Base-by-base conservation (phyloP, 2,888 invertebrate genomes). In the Leistus spinibarbis region DNA sequence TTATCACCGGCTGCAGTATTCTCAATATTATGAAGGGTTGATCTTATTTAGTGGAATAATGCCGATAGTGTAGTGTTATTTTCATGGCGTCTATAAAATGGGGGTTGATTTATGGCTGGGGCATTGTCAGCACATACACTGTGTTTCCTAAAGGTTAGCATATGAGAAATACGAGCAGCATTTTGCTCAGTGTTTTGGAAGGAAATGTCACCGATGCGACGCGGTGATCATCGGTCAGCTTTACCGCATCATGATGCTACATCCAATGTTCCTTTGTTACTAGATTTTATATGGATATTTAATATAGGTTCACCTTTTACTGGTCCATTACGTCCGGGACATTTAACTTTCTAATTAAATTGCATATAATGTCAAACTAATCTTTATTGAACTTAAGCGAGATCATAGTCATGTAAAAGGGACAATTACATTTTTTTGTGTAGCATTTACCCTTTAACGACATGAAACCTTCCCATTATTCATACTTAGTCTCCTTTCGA, bases 31-130 rank as follows among this genome's bases (percentile, higher is more conserved):
- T 20, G 19, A 57, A 57, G 19, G 60, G 17, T 60, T 60, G 60
- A 60, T 60, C 60, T 60, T 60, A 60, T 73, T 73, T 73, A 67
- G 57, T 53, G 60, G 62, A 73, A 73, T 73, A 73, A 73, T 73
- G 67, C 73, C 67, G 60, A 73, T 67, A 73, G 54, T 65, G 71
- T 65, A 71, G 71, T 71, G 71, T 65, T 71, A 71, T 71, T 71
- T 40, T 71, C 65, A 71, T 65, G 56, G 65, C 65, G 56, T 65
- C 65, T 27, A 65, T 71, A 71, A 71, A 71, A 71, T 64, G 65
- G 24, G 23, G 24, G 23, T 64, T 71, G 71, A 71, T 71, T 71
- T 71, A 71, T 71, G 64, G 16, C 9, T 17, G 19, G 65, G 40
- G 40, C 40, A 40, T 40, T 40, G 40, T 40, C 40, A 40, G 40